These are phyloP conservation scores for Eonycteris spelaea DNA, from an alignment of 2,113 vertebrate species.

Conservation along the genomic window DNA sequence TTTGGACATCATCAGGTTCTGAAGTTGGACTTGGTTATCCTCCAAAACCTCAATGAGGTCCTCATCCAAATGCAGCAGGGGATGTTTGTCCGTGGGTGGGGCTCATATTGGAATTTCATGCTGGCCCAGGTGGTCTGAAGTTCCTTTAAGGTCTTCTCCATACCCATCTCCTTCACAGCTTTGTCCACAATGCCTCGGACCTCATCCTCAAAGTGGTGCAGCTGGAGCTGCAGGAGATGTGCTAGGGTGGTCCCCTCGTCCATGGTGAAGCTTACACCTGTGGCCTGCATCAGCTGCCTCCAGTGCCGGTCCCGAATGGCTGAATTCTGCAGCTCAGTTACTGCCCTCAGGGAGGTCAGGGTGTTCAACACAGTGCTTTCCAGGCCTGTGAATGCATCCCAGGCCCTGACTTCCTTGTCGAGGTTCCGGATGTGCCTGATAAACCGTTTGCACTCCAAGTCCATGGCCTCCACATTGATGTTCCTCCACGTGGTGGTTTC, in stretches of 20 bases:
- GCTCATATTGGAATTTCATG: constrained; percentile 93
- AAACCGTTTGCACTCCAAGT: constrained; percentile 91
- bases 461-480: constrained; percentile 93
- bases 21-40: constrained; percentile 97
- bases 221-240: constrained; percentile 91
- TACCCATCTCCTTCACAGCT: constrained; percentile 89
- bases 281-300: constrained; percentile 92
- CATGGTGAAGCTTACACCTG: constrained; percentile 89
- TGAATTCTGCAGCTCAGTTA: constrained; percentile 93
- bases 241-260: constrained; percentile 87
- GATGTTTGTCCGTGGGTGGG: constrained; percentile 83
- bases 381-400: constrained; percentile 91
- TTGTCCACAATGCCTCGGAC: constrained; percentile 93
- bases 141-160: constrained; percentile 89
- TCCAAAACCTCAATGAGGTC: constrained; percentile 94
- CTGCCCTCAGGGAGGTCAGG: constrained; percentile 87
- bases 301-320: constrained; percentile 94
- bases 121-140: constrained; percentile 86
- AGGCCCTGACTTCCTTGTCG: constrained; percentile 91
- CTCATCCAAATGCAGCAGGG: constrained; percentile 87
- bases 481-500: constrained; percentile 89
- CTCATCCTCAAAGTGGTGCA: constrained; percentile 94
- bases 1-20: constrained; percentile 94
- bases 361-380: constrained; percentile 91
- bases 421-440: constrained; percentile 87